phyloP scores from a whole-genome alignment of 2,797 vertebrate genomes.

The Muscicapa striata region DNA sequence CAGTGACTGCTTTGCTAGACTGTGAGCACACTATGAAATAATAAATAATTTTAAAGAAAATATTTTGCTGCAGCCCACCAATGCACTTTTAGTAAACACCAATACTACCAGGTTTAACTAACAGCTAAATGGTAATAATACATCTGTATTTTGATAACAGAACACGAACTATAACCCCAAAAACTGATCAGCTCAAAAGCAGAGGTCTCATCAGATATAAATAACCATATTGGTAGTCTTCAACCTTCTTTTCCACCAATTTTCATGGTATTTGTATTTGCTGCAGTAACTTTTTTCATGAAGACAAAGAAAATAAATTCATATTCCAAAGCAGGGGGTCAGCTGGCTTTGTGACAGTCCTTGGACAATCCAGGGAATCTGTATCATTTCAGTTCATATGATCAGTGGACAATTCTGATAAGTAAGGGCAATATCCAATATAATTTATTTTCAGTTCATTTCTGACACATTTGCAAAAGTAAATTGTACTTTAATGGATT shows the following conservation, averaged over 20 bases:
- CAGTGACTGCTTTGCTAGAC: neutral
- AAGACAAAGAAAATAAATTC: neutral
- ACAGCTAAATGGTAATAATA: neutral
- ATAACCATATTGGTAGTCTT: neutral
- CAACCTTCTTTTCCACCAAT: neutral
- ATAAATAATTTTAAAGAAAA: neutral
- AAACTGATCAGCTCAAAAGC: neutral
- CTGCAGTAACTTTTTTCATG: neutral
- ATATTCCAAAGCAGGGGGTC: neutral
- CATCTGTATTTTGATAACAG: neutral
- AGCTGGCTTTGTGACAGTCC: neutral
- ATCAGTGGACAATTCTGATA: neutral
- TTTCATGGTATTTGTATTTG: neutral
- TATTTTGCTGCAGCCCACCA: neutral
- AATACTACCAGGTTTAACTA: neutral
- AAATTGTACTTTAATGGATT: neutral
- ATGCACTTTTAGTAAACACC: neutral
- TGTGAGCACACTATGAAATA: neutral
- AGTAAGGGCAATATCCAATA: neutral
- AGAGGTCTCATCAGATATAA: neutral
- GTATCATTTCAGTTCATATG: neutral
- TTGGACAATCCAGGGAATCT: neutral
- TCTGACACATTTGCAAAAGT: neutral
- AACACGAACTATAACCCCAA: neutral
- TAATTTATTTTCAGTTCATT: neutral